Percentiles rank a stretch among this genome's conserved stretches.
These are phyloP conservation scores for Calliphora vicina DNA, from an alignment of 1,140 invertebrate genomes.

Conservation along the genomic window DNA sequence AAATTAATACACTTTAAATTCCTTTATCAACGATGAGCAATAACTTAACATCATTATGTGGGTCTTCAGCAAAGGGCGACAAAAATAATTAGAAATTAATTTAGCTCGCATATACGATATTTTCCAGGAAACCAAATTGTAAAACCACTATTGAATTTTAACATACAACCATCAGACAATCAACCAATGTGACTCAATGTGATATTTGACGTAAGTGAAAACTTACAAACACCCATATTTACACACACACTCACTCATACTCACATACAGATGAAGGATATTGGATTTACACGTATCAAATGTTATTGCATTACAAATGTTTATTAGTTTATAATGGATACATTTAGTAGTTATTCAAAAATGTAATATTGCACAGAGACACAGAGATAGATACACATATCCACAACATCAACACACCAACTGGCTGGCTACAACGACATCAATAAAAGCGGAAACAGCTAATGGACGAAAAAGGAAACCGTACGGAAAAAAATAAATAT, in stretches of 20 bases:
- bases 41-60: too few relatives aligned
- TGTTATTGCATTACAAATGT: background rate
- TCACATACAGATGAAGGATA: background rate
- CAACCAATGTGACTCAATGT: background rate
- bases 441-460: background rate
- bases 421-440: background rate
- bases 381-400: too few relatives aligned
- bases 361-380: background rate
- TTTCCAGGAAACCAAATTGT: background rate
- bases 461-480: background rate
- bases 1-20: too few relatives aligned
- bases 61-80: background rate
- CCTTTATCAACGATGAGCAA: too few relatives aligned
- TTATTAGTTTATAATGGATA: background rate
- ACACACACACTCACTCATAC: background rate
- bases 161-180: background rate
- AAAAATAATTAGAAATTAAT: background rate
- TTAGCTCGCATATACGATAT: background rate
- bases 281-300: slow-evolving; percentile 1
- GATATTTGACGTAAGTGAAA: background rate
- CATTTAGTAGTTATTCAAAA: background rate
- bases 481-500: background rate
- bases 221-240: background rate
- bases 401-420: too few relatives aligned
- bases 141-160: background rate